Conservation (phyloP, 2,888 invertebrate species). For the Drosophila helvetica region DNA sequence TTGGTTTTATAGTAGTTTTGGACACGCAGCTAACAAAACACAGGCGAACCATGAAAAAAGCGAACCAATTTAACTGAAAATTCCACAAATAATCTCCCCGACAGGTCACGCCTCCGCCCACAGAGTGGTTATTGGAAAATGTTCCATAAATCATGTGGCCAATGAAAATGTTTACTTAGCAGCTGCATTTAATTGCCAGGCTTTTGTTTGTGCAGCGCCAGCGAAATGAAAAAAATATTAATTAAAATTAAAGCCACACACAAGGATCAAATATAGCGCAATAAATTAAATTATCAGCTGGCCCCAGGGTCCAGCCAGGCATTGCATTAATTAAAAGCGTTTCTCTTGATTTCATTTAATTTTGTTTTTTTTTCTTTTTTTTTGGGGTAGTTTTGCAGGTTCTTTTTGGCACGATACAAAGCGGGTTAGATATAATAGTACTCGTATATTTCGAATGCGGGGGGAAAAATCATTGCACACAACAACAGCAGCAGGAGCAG, state of each 20-base stretch:
- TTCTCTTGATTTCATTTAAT: slow-evolving; percentile 48
- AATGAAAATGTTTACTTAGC: slow-evolving; percentile 57
- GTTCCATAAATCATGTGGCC: slow-evolving; percentile 58
- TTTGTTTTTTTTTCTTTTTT: background rate
- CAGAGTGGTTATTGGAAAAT: slow-evolving; percentile 23
- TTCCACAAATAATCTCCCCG: slow-evolving; percentile 17
- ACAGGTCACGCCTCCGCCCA: slow-evolving; percentile 2
- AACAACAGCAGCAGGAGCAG: slow-evolving; percentile 74
- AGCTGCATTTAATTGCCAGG: slow-evolving; percentile 58
- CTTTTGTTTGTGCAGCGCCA: slow-evolving; percentile 62
- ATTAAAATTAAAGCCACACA: slow-evolving; percentile 45
- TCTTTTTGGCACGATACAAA: slow-evolving; percentile 46
- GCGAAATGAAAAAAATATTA: slow-evolving; percentile 40
- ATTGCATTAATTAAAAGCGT: slow-evolving; percentile 65
- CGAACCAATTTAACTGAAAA: slow-evolving; percentile 22
- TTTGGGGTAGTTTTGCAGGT: slow-evolving; percentile 9
- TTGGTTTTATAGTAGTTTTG: slow-evolving; percentile 28
- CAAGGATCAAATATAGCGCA: slow-evolving; percentile 34
- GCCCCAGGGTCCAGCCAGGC: slow-evolving; percentile 31
- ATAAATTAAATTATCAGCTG: slow-evolving; percentile 49
- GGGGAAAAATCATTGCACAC: slow-evolving; percentile 77
- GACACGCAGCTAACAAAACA: slow-evolving; percentile 51
- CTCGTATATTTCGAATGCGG: slow-evolving; percentile 59
- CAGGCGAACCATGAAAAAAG: slow-evolving; percentile 18
- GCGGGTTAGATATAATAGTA: slow-evolving; percentile 35